Evolutionary conservation across 2,113 vertebrate species (phyloP), one percentile per base, ranked within the genome.

Genomic region (Gymnarchus niloticus): DNA sequence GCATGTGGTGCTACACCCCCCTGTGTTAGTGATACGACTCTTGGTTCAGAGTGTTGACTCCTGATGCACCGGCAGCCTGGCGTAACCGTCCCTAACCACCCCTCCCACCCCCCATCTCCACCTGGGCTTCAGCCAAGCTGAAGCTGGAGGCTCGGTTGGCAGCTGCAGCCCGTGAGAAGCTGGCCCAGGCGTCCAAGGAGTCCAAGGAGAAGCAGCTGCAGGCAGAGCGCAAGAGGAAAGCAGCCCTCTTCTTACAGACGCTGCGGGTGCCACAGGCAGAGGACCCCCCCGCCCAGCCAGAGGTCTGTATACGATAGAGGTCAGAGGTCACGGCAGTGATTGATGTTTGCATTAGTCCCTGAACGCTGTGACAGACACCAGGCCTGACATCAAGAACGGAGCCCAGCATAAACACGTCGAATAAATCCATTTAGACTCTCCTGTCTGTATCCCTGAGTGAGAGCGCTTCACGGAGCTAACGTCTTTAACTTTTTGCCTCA

Each of bases 161-260:
- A 0, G 98, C 97, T n/a, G 98, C 98, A 6, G 98, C 98, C 44
- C 91, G 98, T 81, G 98, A 99, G 87, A 99, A 99, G 91, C 96
- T 99, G 85, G 98, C 98, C 52, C 98, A 99, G 91, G 98, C 97
- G 0, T 97, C 97, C 49, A 99, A 99, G 91, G 98, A 99, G 89
- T 99, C 97, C 0, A 99, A 99, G 89, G 98, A 99, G 90, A 98
- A 98, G 90, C 98, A 99, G 91, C 95, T 99, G 1, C 98, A 99
- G 90, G 97, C 97, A 0, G 98, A 99, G 89, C 96, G 98, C 69
- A 99, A 99, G 88, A 95, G 98, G 91, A 99, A 99, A 88, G 98
- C 98, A 0, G 97, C 98, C 0, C 92, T 99, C 41, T 99, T 99
- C 89, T 91, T 99, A 33, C 98, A 99, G 86, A 98, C 96, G 46